A percentile compares a stretch with the other conserved stretches of the same genome.
phyloP scores from a whole-genome alignment of 2,113 vertebrate genomes.

The Rattus rattus region DNA sequence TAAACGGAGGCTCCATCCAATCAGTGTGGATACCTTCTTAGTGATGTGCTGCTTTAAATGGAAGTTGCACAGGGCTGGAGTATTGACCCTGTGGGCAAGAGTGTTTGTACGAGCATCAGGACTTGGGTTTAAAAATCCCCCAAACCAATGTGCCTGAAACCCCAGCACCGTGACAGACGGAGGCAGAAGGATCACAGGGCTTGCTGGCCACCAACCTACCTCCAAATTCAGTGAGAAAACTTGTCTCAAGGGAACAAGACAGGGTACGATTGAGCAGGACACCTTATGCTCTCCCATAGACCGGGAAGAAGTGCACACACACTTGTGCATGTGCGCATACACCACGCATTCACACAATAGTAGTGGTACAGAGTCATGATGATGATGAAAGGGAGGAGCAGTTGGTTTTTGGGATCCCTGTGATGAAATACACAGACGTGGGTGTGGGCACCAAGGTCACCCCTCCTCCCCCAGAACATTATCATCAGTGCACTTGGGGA shows the following conservation, averaged over 20 bases:
- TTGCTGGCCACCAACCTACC: not conserved
- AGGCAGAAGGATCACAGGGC: not conserved
- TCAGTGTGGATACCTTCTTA: not conserved
- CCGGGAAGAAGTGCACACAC: not conserved
- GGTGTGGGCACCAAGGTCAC: not conserved
- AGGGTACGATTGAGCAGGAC: too few species aligned
- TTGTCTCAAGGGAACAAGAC: too few species aligned
- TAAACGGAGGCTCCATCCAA: not conserved
- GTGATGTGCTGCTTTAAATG: not conserved
- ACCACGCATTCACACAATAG: too few species aligned
- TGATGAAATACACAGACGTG: not conserved
- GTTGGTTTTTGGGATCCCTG: not conserved
- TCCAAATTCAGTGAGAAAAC: not conserved
- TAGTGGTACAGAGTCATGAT: too few species aligned
- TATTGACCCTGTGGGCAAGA: not conserved
- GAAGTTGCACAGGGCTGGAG: not conserved
- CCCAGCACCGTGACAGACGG: accelerated
- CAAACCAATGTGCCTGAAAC: not conserved
- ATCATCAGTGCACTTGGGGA: too few species aligned
- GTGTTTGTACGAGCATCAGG: not conserved
- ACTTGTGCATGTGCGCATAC: accelerated
- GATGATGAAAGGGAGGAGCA: not conserved
- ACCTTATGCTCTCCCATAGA: too few species aligned
- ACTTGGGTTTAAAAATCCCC: not conserved
- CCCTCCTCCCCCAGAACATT: not conserved